Conservation (phyloP, 2,888 invertebrate genomes). For the Antheraea assamensis region DNA sequence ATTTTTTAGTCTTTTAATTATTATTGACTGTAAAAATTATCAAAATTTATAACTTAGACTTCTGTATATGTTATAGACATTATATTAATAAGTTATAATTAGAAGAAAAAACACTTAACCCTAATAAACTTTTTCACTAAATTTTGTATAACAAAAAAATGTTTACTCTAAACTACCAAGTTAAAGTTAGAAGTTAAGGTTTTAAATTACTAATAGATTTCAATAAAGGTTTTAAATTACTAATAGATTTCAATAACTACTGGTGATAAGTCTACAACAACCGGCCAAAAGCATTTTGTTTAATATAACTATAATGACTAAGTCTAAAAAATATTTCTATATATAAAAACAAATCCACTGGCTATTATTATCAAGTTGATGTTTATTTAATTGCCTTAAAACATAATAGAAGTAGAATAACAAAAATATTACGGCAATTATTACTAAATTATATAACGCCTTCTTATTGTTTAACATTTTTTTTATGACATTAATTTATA, state of each 20-base stretch:
- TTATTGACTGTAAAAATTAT: not conserved
- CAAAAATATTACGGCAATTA: not conserved
- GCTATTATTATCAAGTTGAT: conserved; percentile 16
- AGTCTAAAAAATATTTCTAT: not conserved
- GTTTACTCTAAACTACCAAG: not conserved
- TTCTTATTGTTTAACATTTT: conserved; percentile 11
- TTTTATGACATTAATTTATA: conserved; percentile 9
- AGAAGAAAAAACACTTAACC: no score
- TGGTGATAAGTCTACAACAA: not conserved
- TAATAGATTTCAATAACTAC: not conserved
- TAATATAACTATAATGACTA: not conserved
- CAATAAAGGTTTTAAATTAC: not conserved
- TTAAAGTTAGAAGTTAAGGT: not conserved
- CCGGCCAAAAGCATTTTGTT: not conserved
- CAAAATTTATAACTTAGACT: no score
- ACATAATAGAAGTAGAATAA: not conserved
- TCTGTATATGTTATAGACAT: no score
- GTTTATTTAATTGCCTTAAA: conserved; percentile 23
- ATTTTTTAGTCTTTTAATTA: not conserved
- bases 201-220: not conserved
- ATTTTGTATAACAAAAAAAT: no score
- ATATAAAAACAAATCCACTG: not conserved
- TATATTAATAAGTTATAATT: no score
- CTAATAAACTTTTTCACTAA: no score
- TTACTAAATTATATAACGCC: conserved; percentile 8